Evolutionary conservation across 2,888 invertebrate species (phyloP).

Genomic region (Leptinotarsa juncta): DNA sequence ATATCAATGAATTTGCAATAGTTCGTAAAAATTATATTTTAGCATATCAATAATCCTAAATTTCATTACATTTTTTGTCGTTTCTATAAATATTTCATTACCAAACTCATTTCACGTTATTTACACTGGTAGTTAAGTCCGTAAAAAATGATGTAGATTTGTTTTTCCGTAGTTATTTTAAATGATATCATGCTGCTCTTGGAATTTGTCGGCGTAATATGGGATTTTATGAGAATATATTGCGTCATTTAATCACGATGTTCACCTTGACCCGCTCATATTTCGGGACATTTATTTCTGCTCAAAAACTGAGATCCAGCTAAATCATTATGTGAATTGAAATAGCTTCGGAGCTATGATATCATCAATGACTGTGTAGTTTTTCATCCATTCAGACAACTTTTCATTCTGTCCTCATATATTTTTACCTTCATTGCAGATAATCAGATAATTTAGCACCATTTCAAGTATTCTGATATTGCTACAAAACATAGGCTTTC

Average conservation of each 20-base stretch:
- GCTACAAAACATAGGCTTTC: too few species aligned
- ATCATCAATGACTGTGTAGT: neutral
- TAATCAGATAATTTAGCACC: too few species aligned
- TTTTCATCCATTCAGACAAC: too few species aligned
- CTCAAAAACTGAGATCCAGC: neutral
- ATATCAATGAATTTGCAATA: too few species aligned
- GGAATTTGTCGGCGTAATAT: neutral
- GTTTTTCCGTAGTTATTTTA: neutral
- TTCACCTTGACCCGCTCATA: neutral
- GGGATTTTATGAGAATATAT: constrained; percentile 1
- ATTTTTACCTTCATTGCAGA: too few species aligned
- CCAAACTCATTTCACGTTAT: neutral
- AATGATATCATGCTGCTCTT: constrained; percentile 5
- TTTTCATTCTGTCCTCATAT: too few species aligned
- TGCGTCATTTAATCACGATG: neutral
- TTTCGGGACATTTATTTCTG: neutral
- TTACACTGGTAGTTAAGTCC: neutral
- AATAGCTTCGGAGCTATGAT: neutral
- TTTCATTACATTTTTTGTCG: too few species aligned
- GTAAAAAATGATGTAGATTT: neutral
- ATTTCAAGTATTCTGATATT: too few species aligned
- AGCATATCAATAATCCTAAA: too few species aligned
- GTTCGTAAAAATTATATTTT: too few species aligned
- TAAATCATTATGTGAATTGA: neutral
- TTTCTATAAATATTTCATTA: too few species aligned